Conservation (phyloP, 2,888 invertebrate genomes). For the Acleris cristana region DNA sequence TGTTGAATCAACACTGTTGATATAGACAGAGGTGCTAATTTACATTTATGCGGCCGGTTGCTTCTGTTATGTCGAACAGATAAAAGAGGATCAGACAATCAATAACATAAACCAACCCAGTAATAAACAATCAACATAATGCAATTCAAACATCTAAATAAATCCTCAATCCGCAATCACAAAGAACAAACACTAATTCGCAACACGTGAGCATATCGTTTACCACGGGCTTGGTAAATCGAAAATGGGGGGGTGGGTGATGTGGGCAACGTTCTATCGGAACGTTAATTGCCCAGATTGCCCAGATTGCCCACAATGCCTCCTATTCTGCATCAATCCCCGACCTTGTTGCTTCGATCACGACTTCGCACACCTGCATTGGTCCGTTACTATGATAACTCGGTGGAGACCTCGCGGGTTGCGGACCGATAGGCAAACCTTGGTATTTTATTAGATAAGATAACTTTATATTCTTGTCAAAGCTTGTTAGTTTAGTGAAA, state of each 20-base stretch:
- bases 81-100: too few relatives aligned
- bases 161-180: slow-evolving; percentile 14
- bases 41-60: too few relatives aligned
- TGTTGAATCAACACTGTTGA: too few relatives aligned
- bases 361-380: slow-evolving; percentile 63
- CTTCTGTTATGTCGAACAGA: too few relatives aligned
- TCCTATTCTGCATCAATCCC: slow-evolving; percentile 48
- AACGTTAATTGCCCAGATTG: slow-evolving; percentile 48
- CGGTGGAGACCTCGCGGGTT: neutral
- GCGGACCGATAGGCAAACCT: neutral
- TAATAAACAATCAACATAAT: neutral
- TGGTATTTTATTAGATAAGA: neutral
- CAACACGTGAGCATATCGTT: slow-evolving; percentile 11
- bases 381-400: slow-evolving; percentile 25
- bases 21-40: too few relatives aligned
- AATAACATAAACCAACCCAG: neutral
- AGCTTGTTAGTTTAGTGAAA: neutral
- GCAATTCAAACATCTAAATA: neutral
- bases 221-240: slow-evolving; percentile 24
- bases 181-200: slow-evolving; percentile 18
- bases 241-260: slow-evolving; percentile 32
- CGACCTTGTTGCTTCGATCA: slow-evolving; percentile 63
- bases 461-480: neutral
- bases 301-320: slow-evolving; percentile 55
- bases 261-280: slow-evolving; percentile 42